Conservation (phyloP, 2,797 vertebrate genomes). For the Pseudomugil tenellus region DNA sequence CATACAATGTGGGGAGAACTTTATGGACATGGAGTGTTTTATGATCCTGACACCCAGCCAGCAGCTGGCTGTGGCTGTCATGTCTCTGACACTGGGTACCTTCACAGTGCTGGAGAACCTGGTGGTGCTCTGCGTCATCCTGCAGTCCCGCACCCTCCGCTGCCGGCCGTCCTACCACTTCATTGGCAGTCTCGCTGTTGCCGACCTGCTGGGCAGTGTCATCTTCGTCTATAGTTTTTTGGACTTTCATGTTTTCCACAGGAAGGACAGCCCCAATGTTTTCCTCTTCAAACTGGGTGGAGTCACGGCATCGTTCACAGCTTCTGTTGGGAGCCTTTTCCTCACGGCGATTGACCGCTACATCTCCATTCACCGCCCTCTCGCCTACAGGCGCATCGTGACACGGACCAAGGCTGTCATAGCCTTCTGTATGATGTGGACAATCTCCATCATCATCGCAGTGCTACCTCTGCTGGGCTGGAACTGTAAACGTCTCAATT, state of each 20-base stretch:
- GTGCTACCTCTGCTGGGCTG: slow-evolving; percentile 96
- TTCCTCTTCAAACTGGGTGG: slow-evolving; percentile 97
- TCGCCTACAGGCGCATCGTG: slow-evolving; percentile 96
- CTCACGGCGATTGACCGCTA: slow-evolving; percentile 98
- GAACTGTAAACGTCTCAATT: slow-evolving; percentile 96
- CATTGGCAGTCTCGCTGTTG: slow-evolving; percentile 96
- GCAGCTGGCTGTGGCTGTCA: slow-evolving; percentile 91
- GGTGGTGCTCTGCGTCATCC: slow-evolving; percentile 94
- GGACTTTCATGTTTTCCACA: slow-evolving; percentile 97
- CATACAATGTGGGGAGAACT: slow-evolving; percentile 93
- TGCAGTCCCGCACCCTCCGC: slow-evolving; percentile 93
- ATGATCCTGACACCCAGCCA: slow-evolving; percentile 98
- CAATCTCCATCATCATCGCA: slow-evolving; percentile 91
- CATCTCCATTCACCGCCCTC: slow-evolving; percentile 95
- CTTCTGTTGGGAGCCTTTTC: slow-evolving; percentile 97
- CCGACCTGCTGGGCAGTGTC: slow-evolving; percentile 95
- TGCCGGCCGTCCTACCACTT: slow-evolving; percentile 97
- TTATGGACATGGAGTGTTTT: slow-evolving; percentile 98
- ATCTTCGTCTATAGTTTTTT: slow-evolving; percentile 99
- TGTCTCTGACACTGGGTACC: slow-evolving; percentile 94
- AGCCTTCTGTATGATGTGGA: slow-evolving; percentile 98
- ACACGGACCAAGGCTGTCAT: slow-evolving; percentile 94
- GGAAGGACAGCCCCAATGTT: slow-evolving; percentile 93
- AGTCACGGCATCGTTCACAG: slow-evolving; percentile 97
- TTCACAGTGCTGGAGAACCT: slow-evolving; percentile 98